Evolutionary conservation across 64 coral and sea anemone genomes (phyloP).

Genomic region (Stichodactyla mertensii): DNA sequence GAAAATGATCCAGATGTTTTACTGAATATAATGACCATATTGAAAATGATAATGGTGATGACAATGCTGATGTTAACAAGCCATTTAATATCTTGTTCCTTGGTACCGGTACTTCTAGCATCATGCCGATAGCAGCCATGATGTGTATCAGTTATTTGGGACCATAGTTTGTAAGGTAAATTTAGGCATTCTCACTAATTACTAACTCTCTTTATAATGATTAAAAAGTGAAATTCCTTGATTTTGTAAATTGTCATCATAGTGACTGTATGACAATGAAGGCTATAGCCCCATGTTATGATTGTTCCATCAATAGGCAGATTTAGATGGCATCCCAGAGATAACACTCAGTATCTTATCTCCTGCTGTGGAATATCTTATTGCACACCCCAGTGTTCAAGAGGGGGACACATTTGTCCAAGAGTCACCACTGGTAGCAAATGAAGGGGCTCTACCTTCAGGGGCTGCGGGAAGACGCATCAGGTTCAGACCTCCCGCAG

Average conservation of each 20-base stretch:
- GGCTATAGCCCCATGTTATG: neutral
- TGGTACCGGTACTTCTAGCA: constrained; percentile 26
- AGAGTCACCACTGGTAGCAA: constrained; percentile 37
- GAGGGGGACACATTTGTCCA: constrained; percentile 75
- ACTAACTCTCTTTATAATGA: no score
- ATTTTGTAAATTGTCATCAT: neutral
- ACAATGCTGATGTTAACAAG: neutral
- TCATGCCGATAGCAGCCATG: constrained; percentile 22
- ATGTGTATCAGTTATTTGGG: constrained; percentile 67
- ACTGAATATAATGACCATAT: no score
- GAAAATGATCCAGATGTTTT: no score
- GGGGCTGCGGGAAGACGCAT: constrained; percentile 54
- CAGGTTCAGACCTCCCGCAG: constrained; percentile 78
- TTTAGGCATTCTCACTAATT: no score
- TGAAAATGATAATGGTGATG: neutral
- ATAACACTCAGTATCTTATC: constrained; percentile 75
- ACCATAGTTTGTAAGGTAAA: constrained; percentile 76
- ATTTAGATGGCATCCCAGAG: constrained; percentile 95
- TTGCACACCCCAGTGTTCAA: constrained; percentile 90
- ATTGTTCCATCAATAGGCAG: constrained; percentile 51
- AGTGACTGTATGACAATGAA: no score
- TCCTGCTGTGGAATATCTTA: constrained; percentile 61
- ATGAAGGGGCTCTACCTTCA: constrained; percentile 26
- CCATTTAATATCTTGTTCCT: neutral
- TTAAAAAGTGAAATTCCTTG: no score